Conservation (phyloP, 2,113 vertebrate genomes). For the Miniopterus natalensis region DNA sequence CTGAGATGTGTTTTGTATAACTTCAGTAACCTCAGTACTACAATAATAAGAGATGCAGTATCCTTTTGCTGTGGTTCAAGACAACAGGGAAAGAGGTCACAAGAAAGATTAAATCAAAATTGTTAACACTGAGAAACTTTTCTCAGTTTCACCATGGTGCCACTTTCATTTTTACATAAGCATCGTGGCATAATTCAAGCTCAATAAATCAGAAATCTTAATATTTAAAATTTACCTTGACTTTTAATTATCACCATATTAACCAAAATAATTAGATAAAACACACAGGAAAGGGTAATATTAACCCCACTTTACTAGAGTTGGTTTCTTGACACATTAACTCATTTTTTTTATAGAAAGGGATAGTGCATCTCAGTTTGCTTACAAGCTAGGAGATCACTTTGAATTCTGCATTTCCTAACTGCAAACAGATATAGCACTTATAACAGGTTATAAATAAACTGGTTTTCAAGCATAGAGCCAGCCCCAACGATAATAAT, state of each 20-base stretch:
- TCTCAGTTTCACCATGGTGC: slow-evolving; percentile 74
- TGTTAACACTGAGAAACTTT: slow-evolving; percentile 69
- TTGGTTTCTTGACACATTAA: slow-evolving; percentile 81
- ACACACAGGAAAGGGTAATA: slow-evolving; percentile 70
- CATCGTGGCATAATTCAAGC: slow-evolving; percentile 79
- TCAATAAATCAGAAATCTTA: slow-evolving; percentile 79
- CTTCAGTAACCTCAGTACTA: slow-evolving; percentile 88
- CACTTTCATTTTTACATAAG: slow-evolving; percentile 73
- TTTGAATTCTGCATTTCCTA: slow-evolving; percentile 90
- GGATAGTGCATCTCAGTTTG: slow-evolving; percentile 91
- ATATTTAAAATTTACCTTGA: slow-evolving; percentile 78
- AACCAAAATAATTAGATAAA: slow-evolving; percentile 78
- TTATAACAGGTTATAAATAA: slow-evolving; percentile 92
- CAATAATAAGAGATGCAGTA: slow-evolving; percentile 89
- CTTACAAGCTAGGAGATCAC: slow-evolving; percentile 90
- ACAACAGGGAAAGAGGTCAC: slow-evolving; percentile 81
- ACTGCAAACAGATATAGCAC: slow-evolving; percentile 91
- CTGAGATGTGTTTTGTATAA: slow-evolving; percentile 88
- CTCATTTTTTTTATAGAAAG: slow-evolving; percentile 85
- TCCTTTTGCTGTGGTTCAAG: slow-evolving; percentile 87
- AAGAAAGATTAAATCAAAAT: slow-evolving; percentile 75
- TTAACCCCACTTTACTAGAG: slow-evolving; percentile 74
- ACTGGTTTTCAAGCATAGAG: slow-evolving; percentile 91
- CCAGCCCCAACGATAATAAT: slow-evolving; percentile 91
- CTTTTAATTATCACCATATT: slow-evolving; percentile 80